A percentile compares a stretch with the other conserved stretches of the same genome.
Conservation (phyloP, 2,888 invertebrate species). For the Lasioglossum marginatum region DNA sequence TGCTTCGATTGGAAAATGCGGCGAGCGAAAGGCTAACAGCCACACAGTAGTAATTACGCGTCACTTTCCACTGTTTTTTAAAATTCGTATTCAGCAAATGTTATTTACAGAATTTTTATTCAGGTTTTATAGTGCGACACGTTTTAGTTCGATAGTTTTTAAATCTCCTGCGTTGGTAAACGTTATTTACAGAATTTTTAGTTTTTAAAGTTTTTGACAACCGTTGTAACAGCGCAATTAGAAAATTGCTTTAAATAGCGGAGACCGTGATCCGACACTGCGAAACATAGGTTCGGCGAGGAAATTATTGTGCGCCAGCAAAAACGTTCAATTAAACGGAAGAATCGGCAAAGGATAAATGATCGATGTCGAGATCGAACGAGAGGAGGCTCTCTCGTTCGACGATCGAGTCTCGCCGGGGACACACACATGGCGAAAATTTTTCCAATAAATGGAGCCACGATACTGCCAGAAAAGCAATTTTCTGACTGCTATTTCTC, state of each 20-base stretch:
- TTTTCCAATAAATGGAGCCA: conserved; percentile 59
- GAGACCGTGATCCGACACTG: not conserved
- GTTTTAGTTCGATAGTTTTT: too few species aligned
- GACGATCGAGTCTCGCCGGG: not conserved
- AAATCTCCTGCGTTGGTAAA: too few species aligned
- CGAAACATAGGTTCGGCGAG: not conserved
- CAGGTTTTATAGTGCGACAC: too few species aligned
- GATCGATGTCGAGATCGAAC: not conserved
- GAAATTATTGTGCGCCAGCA: not conserved
- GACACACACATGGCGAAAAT: conserved; percentile 58
- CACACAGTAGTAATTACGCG: not conserved
- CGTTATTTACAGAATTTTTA: too few species aligned
- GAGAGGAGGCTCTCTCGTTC: not conserved
- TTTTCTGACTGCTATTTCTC: conserved; percentile 54
- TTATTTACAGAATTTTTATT: too few species aligned
- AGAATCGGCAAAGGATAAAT: not conserved
- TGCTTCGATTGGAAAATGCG: not conserved
- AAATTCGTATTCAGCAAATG: too few species aligned
- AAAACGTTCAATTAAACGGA: conserved; percentile 10
- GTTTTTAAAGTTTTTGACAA: not conserved
- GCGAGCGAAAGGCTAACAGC: not conserved
- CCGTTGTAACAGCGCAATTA: not conserved
- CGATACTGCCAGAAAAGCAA: conserved; percentile 56
- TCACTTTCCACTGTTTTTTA: not conserved
- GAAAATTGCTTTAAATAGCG: not conserved